Conservation (phyloP, 2,113 vertebrate genomes). For the Willisornis vidua region DNA sequence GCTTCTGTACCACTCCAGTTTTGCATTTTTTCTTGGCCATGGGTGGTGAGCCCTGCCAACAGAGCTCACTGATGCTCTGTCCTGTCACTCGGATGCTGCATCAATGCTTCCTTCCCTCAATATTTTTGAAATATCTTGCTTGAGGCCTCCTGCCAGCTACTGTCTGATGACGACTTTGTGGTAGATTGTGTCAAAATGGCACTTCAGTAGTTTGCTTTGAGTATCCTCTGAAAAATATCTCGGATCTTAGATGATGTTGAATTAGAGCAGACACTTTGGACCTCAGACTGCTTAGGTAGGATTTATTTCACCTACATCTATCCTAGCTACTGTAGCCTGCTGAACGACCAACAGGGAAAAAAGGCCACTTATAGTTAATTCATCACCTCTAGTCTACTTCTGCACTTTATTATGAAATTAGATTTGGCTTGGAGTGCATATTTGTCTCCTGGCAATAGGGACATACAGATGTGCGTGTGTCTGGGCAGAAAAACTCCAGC, state of each 20-base stretch:
- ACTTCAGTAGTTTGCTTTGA: neutral
- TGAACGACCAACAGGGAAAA: neutral
- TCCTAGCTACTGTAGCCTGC: accelerated
- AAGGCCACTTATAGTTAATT: neutral
- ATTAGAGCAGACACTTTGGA: neutral
- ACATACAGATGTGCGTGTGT: accelerated
- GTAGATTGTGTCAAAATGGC: neutral
- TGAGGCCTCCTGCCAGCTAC: neutral
- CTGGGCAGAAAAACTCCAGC: neutral
- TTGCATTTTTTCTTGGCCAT: neutral
- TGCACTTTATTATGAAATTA: neutral
- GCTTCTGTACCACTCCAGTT: neutral
- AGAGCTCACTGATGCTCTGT: neutral
- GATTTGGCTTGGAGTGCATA: neutral
- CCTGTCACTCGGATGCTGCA: neutral
- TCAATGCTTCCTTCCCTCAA: neutral
- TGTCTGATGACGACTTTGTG: neutral
- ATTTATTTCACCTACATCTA: neutral
- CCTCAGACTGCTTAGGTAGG: neutral
- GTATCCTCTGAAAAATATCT: neutral
- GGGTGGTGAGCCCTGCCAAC: neutral
- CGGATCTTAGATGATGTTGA: neutral
- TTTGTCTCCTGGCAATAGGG: neutral
- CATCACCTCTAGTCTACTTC: neutral
- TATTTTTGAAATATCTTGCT: neutral